These are phyloP conservation scores for Brachionus sp. DNA, from an alignment of 1,140 invertebrate species.

Conservation along the genomic window DNA sequence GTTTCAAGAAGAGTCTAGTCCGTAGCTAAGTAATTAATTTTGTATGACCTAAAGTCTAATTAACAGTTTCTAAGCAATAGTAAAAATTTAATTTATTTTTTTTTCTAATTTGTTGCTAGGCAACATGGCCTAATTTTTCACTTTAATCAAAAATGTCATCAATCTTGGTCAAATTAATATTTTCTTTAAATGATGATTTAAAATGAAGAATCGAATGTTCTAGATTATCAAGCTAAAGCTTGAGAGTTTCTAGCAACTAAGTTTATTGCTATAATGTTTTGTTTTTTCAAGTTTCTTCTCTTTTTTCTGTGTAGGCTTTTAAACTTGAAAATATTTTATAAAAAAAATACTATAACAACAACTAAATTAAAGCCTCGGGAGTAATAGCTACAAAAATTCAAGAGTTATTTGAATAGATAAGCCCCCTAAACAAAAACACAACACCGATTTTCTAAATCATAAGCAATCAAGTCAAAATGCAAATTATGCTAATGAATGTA, in stretches of 20 bases:
- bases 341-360: slow-evolving; percentile 43
- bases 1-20: background rate
- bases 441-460: background rate
- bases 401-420: slow-evolving; percentile 5
- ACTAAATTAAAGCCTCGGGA: background rate
- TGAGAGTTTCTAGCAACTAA: background rate
- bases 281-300: slow-evolving; percentile 9
- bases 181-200: background rate
- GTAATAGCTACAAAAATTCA: slow-evolving; percentile 5
- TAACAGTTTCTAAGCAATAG: background rate
- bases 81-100: background rate
- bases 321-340: slow-evolving; percentile 1
- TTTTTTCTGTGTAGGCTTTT: slow-evolving; percentile 29
- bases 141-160: background rate
- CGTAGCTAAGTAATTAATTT: background rate
- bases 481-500: slow-evolving; percentile 31
- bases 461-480: background rate
- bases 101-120: background rate
- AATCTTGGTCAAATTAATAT: background rate
- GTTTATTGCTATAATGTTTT: slow-evolving; percentile 11
- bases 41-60: background rate
- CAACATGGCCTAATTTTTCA: background rate
- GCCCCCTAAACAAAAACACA: background rate
- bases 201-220: slow-evolving; percentile 7
- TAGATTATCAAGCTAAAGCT: background rate